Conservation (phyloP, 2,888 invertebrate genomes). For the Tillus elongatus region DNA sequence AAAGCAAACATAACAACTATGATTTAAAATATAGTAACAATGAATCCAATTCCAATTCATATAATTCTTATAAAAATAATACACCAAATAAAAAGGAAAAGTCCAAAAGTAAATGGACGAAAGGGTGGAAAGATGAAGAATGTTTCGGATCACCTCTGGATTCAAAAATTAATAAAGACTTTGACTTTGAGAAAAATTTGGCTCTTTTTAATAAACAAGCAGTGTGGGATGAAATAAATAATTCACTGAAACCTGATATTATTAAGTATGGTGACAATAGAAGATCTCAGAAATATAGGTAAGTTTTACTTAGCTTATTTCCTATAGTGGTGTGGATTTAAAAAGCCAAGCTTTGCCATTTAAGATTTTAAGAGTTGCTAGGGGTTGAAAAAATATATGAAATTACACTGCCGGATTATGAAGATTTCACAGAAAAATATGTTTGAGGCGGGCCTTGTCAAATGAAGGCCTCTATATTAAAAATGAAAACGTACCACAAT, state of each 20-base stretch:
- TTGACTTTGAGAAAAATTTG: conserved; percentile 91
- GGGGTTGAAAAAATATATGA: too few relatives aligned
- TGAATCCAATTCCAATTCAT: conserved; percentile 33
- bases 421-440: too few relatives aligned
- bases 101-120: conserved; percentile 39
- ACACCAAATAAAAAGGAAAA: conserved; percentile 48
- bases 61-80: conserved; percentile 34
- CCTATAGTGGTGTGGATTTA: too few relatives aligned
- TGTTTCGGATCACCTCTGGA: conserved; percentile 69
- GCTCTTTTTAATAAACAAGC: conserved; percentile 84
- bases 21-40: conserved; percentile 25
- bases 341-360: too few relatives aligned
- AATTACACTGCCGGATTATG: too few relatives aligned
- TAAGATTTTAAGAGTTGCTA: too few relatives aligned
- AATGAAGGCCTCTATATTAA: too few relatives aligned
- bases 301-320: too few relatives aligned
- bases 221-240: conserved; percentile 64
- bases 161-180: conserved; percentile 61
- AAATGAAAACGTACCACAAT: too few relatives aligned
- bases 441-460: too few relatives aligned
- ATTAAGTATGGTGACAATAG: conserved; percentile 45
- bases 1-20: conserved; percentile 16
- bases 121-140: conserved; percentile 57
- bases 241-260: conserved; percentile 53
- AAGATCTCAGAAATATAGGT: conserved; percentile 38